These are phyloP conservation scores for Aplysia californica DNA, from an alignment of 1,140 invertebrate species.

Conservation along the genomic window DNA sequence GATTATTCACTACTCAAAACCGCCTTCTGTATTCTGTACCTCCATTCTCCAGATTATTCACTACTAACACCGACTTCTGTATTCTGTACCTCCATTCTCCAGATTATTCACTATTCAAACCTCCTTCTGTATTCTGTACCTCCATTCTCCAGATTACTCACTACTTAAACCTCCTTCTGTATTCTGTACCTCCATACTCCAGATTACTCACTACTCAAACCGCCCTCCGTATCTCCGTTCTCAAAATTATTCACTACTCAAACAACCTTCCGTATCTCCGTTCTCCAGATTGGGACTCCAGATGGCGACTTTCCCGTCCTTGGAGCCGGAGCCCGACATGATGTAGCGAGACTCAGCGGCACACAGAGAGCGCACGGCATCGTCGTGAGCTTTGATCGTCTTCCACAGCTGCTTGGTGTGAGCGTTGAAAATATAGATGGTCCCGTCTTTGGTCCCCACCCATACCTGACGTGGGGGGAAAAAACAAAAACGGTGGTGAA, in stretches of 20 bases:
- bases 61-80: background rate
- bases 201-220: background rate
- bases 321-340: conserved; percentile 50
- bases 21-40: background rate
- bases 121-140: no score
- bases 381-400: conserved; percentile 49
- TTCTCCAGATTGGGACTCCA: conserved; percentile 44
- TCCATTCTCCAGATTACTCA: no score
- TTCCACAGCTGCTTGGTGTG: conserved; percentile 33
- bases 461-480: conserved; percentile 40
- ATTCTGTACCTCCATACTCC: background rate
- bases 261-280: no score
- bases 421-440: conserved; percentile 43
- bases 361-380: conserved; percentile 53
- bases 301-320: conserved; percentile 57
- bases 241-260: no score
- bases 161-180: background rate
- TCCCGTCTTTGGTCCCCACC: conserved; percentile 51
- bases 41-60: background rate
- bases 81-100: background rate
- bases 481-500: background rate
- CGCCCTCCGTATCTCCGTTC: conserved; percentile 31
- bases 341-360: conserved; percentile 47
- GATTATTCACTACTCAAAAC: background rate
- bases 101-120: background rate